A percentile compares a stretch with the other conserved stretches of the same genome.
phyloP scores from a whole-genome alignment of 2,888 invertebrate species.

The Catocala sponsa region DNA sequence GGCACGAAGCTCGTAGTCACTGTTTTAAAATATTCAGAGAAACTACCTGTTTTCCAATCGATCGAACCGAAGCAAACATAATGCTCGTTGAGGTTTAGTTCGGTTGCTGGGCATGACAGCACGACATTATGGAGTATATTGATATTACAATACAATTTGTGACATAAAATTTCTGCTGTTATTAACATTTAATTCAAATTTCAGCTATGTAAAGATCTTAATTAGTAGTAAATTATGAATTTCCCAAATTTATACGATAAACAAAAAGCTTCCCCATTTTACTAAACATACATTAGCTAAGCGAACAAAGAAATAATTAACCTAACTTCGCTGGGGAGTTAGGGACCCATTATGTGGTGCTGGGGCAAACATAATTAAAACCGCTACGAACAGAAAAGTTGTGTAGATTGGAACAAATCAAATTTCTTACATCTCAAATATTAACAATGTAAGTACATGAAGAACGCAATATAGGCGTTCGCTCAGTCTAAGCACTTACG shows the following conservation, averaged over 20 bases:
- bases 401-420: slow-evolving; percentile 17
- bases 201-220: not conserved
- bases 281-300: slow-evolving; percentile 26
- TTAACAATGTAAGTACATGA: slow-evolving; percentile 1
- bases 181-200: not conserved
- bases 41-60: slow-evolving; percentile 11
- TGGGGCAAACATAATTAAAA: slow-evolving; percentile 49
- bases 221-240: not conserved
- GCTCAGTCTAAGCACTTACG: slow-evolving; percentile 13
- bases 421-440: slow-evolving; percentile 16
- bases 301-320: slow-evolving; percentile 41
- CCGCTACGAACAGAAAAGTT: slow-evolving; percentile 22
- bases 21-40: slow-evolving; percentile 15
- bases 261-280: slow-evolving; percentile 13
- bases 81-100: slow-evolving; percentile 6
- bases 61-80: slow-evolving; percentile 6
- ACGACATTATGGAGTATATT: not conserved
- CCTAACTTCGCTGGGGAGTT: slow-evolving; percentile 26
- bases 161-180: not conserved
- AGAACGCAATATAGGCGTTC: slow-evolving; percentile 6
- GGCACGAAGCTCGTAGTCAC: slow-evolving; percentile 3
- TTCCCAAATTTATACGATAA: slow-evolving; percentile 9
- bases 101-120: not conserved
- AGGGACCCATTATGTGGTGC: slow-evolving; percentile 37
- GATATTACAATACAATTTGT: not conserved